Base-by-base conservation (phyloP, 2,113 vertebrate species). In the Daubentonia madagascariensis region DNA sequence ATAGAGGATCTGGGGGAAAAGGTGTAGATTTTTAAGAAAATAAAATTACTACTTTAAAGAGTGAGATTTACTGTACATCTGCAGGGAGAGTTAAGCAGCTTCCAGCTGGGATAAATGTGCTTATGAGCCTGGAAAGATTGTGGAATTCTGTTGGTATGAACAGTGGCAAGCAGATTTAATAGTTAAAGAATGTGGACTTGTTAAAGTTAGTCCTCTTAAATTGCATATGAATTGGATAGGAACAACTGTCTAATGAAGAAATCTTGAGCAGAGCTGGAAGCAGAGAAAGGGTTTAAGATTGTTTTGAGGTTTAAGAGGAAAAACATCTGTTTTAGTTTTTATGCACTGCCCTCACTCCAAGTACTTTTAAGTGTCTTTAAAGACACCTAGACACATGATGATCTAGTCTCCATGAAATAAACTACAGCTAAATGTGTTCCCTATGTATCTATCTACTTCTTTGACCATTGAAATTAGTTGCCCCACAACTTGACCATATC, bases 311-410 rank as follows among this genome's bases (percentile, higher is more conserved):
- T 91, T 91, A 93, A 89, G 40, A 57, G 43, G n/a, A 91, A 94
- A 95, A 63, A 43, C 78, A 96, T 93, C 63, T 91, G 81, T 7
- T 78, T 95, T 96, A 95, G 18, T 95, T 98, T 89, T 94, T 52
- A 68, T 89, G 59, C 20, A 43, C 78, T 72, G 25, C 63, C 30
- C 63, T 91, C 30, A 57, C 50, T 93, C 22, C 65, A 75, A 93
- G 61, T 48, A 48, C 43, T 94, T 89, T 86, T 83, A 89, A 65
- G 30, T 43, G 45, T 81, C 91, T 94, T 85, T 85, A 72, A 91
- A 97, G 75, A 88, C 10, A 8, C 72, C 35, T 93, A 65, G 4
- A 89, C 45, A 59, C 35, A 40, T 30, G 70, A 50, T 35, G 28
- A 78, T 59, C 45, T 72, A 5, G 52, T 89, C 40, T 61, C 35